Conservation (phyloP, 1,140 invertebrate genomes). For the Telenomus remus region DNA sequence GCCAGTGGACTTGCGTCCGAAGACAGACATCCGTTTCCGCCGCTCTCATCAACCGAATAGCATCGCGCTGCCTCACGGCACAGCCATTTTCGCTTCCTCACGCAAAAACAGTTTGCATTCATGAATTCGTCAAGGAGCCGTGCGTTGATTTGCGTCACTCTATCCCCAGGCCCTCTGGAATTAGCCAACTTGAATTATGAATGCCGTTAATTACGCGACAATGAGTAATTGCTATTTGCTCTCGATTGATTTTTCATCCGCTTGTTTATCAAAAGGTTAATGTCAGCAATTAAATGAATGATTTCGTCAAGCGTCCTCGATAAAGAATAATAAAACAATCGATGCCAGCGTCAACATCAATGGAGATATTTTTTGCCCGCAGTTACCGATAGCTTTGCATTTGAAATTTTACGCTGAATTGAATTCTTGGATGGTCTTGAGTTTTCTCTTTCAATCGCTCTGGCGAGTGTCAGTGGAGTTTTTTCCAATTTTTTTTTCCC, state of each 20-base stretch:
- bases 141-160: constrained; percentile 19
- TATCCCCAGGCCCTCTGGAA: constrained; percentile 27
- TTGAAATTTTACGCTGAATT: not conserved
- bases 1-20: constrained; percentile 1
- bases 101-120: constrained; percentile 22
- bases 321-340: not conserved
- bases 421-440: not conserved
- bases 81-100: constrained; percentile 17
- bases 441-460: not conserved
- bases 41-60: constrained; percentile 19
- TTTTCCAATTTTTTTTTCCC: not conserved
- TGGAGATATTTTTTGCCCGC: not conserved
- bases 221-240: not conserved
- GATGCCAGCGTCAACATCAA: not conserved
- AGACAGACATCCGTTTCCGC: constrained; percentile 29
- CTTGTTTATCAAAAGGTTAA: too few species aligned
- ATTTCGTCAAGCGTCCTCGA: not conserved
- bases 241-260: too few species aligned
- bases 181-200: constrained; percentile 24
- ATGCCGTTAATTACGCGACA: not conserved
- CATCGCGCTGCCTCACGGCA: constrained; percentile 2
- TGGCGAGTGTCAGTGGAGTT: not conserved
- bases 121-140: constrained; percentile 39
- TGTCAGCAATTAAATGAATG: constrained; percentile 10
- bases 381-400: constrained; percentile 1